phyloP scores from a whole-genome alignment of 2,888 invertebrate species.

The Tortricodes alternella region DNA sequence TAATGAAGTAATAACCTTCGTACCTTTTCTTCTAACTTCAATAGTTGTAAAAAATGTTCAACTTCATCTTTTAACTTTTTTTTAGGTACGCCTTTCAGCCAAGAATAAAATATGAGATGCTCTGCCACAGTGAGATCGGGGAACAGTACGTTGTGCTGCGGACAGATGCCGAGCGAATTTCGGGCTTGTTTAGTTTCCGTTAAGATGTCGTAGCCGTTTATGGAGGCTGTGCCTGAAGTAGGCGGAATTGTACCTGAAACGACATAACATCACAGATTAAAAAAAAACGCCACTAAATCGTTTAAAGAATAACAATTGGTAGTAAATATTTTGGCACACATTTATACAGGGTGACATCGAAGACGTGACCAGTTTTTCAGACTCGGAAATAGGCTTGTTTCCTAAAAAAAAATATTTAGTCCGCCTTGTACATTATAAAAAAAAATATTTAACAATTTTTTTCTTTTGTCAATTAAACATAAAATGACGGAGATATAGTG shows the following conservation, averaged over 20 bases:
- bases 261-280: background rate
- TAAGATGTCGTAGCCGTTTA: slow-evolving; percentile 88
- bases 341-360: too few relatives aligned
- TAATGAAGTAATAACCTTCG: background rate
- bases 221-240: slow-evolving; percentile 86
- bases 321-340: too few relatives aligned
- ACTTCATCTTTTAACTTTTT: slow-evolving; percentile 84
- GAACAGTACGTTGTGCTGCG: slow-evolving; percentile 94
- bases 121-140: slow-evolving; percentile 92
- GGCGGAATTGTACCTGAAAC: slow-evolving; percentile 85
- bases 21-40: slow-evolving; percentile 87
- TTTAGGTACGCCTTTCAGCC: slow-evolving; percentile 85
- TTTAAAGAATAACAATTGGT: too few relatives aligned
- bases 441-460: too few relatives aligned
- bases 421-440: too few relatives aligned
- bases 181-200: slow-evolving; percentile 86
- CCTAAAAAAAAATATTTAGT: too few relatives aligned
- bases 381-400: too few relatives aligned
- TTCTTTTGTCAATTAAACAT: too few relatives aligned
- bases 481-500: too few relatives aligned
- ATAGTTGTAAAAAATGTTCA: slow-evolving; percentile 84
- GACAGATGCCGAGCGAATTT: slow-evolving; percentile 90
- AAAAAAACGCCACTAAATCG: too few relatives aligned
- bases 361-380: too few relatives aligned
- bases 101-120: slow-evolving; percentile 92